phyloP scores from a whole-genome alignment of 2,888 invertebrate species.

The Cataglyphis rosenhaueri region DNA sequence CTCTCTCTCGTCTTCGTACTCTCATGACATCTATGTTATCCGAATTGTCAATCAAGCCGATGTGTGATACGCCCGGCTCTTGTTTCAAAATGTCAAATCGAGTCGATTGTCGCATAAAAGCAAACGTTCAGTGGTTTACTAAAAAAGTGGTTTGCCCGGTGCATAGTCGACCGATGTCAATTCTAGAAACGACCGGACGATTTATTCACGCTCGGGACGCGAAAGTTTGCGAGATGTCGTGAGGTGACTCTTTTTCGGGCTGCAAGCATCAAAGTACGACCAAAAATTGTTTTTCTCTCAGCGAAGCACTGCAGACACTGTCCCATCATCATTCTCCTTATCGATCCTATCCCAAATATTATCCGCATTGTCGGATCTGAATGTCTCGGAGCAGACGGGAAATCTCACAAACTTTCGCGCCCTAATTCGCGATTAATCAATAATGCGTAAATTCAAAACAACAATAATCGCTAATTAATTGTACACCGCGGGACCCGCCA shows the following conservation, averaged over 20 bases:
- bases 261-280: background rate
- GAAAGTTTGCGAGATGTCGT: conserved; percentile 4
- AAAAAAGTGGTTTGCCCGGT: conserved; percentile 40
- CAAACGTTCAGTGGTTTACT: conserved; percentile 27
- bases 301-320: background rate
- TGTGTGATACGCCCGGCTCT: conserved; percentile 44
- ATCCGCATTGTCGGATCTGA: background rate
- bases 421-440: conserved; percentile 28
- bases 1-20: conserved; percentile 46
- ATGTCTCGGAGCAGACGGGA: background rate
- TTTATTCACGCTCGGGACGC: conserved; percentile 26
- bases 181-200: conserved; percentile 41
- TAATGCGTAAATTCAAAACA: conserved; percentile 66
- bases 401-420: conserved; percentile 7
- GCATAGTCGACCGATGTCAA: conserved; percentile 30
- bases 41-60: conserved; percentile 69
- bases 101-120: conserved; percentile 37
- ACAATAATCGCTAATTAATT: conserved; percentile 65
- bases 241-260: background rate
- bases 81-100: conserved; percentile 45
- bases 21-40: conserved; percentile 71
- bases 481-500: conserved; percentile 68
- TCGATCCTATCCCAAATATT: background rate
- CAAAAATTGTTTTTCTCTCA: background rate
- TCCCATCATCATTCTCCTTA: background rate